phyloP scores from a whole-genome alignment of 2,888 invertebrate genomes.

The Cartodere bifasciata region DNA sequence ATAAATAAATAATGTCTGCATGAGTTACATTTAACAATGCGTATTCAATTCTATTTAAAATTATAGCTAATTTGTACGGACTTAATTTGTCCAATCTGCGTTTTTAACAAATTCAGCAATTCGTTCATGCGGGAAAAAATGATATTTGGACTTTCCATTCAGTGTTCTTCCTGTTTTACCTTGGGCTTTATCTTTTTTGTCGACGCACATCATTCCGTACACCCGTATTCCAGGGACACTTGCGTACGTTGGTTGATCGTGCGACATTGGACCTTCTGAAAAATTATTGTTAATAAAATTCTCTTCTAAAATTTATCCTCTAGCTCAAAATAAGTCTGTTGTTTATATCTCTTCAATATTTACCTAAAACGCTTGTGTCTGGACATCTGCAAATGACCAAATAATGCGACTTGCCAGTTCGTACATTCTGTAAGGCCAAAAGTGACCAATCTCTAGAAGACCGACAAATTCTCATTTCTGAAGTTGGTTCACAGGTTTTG shows the following conservation, averaged over 20 bases:
- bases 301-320: too few species aligned
- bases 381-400: slow-evolving; percentile 86
- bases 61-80: too few species aligned
- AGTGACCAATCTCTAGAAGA: slow-evolving; percentile 86
- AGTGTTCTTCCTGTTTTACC: too few species aligned
- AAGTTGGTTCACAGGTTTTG: slow-evolving; percentile 87
- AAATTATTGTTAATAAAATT: too few species aligned
- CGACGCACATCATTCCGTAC: slow-evolving; percentile 88
- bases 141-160: too few species aligned
- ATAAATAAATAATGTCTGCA: too few species aligned
- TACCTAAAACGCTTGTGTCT: slow-evolving; percentile 71
- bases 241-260: slow-evolving; percentile 87
- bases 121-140: too few species aligned
- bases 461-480: slow-evolving; percentile 79
- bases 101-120: too few species aligned
- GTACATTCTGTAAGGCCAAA: slow-evolving; percentile 77
- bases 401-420: slow-evolving; percentile 89
- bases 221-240: slow-evolving; percentile 87
- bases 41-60: too few species aligned
- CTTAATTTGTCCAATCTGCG: too few species aligned
- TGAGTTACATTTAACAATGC: too few species aligned
- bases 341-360: slow-evolving; percentile 20
- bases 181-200: slow-evolving; percentile 26
- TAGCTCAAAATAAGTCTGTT: background rate
- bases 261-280: slow-evolving; percentile 86